Conservation (phyloP, 2,113 vertebrate species). For the Ellobius talpinus region DNA sequence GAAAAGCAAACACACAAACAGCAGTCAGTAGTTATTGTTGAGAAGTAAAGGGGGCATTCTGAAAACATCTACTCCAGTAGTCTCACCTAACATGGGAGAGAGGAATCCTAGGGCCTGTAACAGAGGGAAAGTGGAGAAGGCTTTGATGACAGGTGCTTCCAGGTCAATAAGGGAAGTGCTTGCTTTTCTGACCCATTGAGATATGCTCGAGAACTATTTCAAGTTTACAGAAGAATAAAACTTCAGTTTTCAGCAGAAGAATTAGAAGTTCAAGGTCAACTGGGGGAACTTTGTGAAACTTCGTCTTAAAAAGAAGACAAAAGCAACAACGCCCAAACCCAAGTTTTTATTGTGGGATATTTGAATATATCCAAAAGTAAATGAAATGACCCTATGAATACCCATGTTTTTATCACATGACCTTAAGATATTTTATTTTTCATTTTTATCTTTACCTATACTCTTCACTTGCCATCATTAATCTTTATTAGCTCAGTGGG, state of each 20-base stretch:
- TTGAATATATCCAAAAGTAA: conserved; percentile 14
- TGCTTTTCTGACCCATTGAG: not conserved
- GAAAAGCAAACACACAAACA: not conserved
- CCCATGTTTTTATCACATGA: not conserved
- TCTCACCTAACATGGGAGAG: not conserved
- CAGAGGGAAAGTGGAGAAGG: not conserved
- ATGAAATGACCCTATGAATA: not conserved
- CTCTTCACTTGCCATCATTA: not conserved
- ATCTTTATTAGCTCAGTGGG: not conserved
- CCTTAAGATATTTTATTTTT: not conserved
- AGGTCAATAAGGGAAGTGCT: not conserved
- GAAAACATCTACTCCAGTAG: not conserved
- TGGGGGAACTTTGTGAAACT: too few species aligned
- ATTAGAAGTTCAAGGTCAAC: not conserved
- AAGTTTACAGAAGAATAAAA: not conserved
- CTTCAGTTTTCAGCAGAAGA: not conserved
- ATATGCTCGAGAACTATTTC: not conserved
- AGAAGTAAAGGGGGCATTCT: not conserved
- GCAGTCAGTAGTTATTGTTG: not conserved
- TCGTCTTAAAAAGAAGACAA: not conserved
- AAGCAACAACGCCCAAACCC: not conserved
- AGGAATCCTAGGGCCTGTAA: not conserved
- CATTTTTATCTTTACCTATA: not conserved
- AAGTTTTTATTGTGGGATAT: conserved; percentile 12
- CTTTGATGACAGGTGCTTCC: not conserved